Evolutionary conservation across 2,797 vertebrate genomes (phyloP).

Genomic region (Eupleurogrammus muticus): DNA sequence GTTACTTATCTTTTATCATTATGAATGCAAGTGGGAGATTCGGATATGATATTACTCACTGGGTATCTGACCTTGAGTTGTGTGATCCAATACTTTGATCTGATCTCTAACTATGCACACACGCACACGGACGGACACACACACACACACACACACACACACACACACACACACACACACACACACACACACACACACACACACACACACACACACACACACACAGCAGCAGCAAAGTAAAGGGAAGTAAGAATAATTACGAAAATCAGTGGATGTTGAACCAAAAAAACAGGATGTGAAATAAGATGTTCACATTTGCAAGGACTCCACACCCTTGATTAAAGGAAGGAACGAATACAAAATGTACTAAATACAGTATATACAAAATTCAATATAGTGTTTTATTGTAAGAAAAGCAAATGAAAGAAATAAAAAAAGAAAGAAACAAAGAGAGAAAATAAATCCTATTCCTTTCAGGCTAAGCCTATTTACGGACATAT

Average conservation of each 20-base stretch:
- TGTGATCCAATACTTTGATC: neutral
- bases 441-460: conserved; percentile 6
- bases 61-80: neutral
- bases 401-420: neutral
- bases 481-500: conserved; percentile 23
- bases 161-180: neutral
- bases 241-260: neutral
- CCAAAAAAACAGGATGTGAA: neutral
- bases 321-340: neutral
- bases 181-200: neutral
- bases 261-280: neutral
- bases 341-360: conserved; percentile 13
- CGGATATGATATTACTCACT: neutral
- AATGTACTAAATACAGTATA: conserved; percentile 2
- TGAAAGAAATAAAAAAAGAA: neutral
- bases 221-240: conserved; percentile 6
- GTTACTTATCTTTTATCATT: no score
- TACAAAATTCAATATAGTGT: neutral
- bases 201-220: neutral
- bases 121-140: no score
- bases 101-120: conserved; percentile 1
- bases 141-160: no score
- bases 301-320: neutral
- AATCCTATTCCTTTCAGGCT: conserved; percentile 2
- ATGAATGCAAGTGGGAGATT: neutral